phyloP scores from a whole-genome alignment of 2,888 invertebrate species.

The Saturnia japonica region DNA sequence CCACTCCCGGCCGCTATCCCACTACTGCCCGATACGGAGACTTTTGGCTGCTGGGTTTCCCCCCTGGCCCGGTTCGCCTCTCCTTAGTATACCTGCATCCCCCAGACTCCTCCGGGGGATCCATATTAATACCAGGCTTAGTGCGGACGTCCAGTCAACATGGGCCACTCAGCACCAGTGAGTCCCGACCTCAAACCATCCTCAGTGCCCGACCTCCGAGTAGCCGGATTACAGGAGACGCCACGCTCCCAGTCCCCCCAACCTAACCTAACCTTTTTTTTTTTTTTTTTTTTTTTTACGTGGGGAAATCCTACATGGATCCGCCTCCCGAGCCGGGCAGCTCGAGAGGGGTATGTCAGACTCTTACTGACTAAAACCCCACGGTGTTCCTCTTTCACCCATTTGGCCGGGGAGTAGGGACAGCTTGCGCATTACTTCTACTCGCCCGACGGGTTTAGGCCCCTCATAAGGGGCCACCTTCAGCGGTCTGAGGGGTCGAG shows the following conservation, averaged over 20 bases:
- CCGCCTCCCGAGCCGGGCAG: too few relatives aligned
- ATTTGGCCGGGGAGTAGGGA: too few relatives aligned
- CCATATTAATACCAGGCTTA: slow-evolving; percentile 99
- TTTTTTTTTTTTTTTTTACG: too few relatives aligned
- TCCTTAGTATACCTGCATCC: slow-evolving; percentile 93
- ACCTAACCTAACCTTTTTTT: too few relatives aligned
- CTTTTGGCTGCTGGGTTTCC: slow-evolving; percentile 99
- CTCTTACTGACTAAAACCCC: too few relatives aligned
- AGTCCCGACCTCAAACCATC: slow-evolving; percentile 91
- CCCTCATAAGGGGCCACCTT: too few relatives aligned
- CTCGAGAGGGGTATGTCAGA: too few relatives aligned
- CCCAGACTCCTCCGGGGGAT: slow-evolving; percentile 90
- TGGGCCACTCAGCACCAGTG: slow-evolving; percentile 71
- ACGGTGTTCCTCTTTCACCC: too few relatives aligned
- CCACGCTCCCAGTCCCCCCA: slow-evolving; percentile 98
- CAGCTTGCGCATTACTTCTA: too few relatives aligned
- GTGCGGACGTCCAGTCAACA: slow-evolving; percentile 95
- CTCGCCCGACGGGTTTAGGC: too few relatives aligned
- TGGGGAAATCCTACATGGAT: too few relatives aligned
- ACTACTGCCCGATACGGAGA: slow-evolving; percentile 99
- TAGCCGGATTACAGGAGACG: slow-evolving; percentile 99
- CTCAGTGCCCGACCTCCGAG: slow-evolving; percentile 95
- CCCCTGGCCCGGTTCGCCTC: slow-evolving; percentile 99
- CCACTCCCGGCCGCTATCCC: slow-evolving; percentile 99
- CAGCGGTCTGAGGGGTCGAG: too few relatives aligned